phyloP scores from a whole-genome alignment of 35 echinoderm and acorn worm species.

The Hemicentrotus pulcherrimus region DNA sequence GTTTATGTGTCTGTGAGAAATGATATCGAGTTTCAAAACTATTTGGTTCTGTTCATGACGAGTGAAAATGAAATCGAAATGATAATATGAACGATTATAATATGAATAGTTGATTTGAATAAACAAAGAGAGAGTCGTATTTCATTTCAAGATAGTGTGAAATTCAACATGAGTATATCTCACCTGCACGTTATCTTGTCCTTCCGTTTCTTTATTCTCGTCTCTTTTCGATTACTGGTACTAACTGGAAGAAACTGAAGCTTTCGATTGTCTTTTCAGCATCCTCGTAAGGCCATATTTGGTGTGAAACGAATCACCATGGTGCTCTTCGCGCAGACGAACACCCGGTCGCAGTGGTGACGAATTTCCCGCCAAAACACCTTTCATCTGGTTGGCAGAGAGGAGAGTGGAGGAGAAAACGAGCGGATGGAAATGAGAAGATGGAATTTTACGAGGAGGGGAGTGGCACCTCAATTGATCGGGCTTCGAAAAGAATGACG shows the following conservation, averaged over 20 bases:
- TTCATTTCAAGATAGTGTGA: background rate
- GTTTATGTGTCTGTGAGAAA: background rate
- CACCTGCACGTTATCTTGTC: background rate
- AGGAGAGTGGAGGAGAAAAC: conserved; percentile 1
- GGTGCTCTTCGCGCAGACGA: background rate
- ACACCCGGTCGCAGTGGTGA: conserved; percentile 26
- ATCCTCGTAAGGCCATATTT: conserved; percentile 20
- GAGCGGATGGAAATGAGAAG: conserved; percentile 10
- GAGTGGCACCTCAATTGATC: conserved; percentile 33
- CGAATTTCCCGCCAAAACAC: conserved; percentile 37
- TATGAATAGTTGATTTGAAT: background rate
- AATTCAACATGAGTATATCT: conserved; percentile 1
- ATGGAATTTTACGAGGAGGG: conserved; percentile 21
- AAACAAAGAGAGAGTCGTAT: background rate
- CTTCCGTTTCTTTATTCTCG: background rate
- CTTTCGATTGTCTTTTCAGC: conserved; percentile 20
- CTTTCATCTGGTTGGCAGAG: background rate
- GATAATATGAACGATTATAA: background rate
- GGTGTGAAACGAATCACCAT: conserved; percentile 21
- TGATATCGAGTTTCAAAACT: background rate
- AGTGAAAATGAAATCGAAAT: background rate
- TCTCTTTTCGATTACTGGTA: background rate
- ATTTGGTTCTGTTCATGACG: background rate
- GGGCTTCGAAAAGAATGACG: conserved; percentile 4
- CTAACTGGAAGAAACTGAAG: background rate